Evolutionary conservation across 2,888 invertebrate species (phyloP), one percentile per base, ranked within the genome.

Genomic region (Blastobasis adustella): DNA sequence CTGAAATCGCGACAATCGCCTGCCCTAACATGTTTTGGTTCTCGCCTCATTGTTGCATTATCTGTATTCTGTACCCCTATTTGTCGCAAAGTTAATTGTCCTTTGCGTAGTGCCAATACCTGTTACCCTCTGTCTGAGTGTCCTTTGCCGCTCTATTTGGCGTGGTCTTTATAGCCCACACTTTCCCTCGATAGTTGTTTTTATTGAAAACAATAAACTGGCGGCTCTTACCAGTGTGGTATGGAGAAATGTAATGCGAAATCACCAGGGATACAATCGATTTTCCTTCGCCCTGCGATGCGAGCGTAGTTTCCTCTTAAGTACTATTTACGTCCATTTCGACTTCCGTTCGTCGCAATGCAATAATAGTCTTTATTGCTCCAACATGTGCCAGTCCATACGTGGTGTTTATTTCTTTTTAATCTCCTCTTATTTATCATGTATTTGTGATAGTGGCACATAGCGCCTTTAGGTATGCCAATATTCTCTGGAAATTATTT

Each of bases 1-100:
- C 83, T 85, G 85, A 86, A 83, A 85, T 71, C 66, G 65, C 60
- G 64, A 87, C 85, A 86, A 87, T 81, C 59, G 67, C 76, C 67
- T 72, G 76, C 49, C 43, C 23, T 47, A 10, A 82, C 80, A 79
- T 83, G 79, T 85, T 84, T 80, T 79, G 77, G 72, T 76, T 75
- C 63, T 77, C 66, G 67, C 67, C 63, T 63, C 66, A 79, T 85
- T 83, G 81, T 82, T 67, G 69, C 60, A 67, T 73, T 65, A 59
- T 68, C 47, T 47, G 55, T 42, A 42, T 10, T 7, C 42, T 42
- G 9, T 42, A 42, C 42, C 5, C 10, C 42, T 42, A 42, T 76
- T 76, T 76, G 76, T 74, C 71, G 65, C 71, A 69, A 66, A 67
- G 61, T 72, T 76, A 72, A 79, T 78, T 75, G 76, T 79, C 55